phyloP scores from a whole-genome alignment of 2,113 vertebrate genomes.

The Peromyscus polionotus region DNA sequence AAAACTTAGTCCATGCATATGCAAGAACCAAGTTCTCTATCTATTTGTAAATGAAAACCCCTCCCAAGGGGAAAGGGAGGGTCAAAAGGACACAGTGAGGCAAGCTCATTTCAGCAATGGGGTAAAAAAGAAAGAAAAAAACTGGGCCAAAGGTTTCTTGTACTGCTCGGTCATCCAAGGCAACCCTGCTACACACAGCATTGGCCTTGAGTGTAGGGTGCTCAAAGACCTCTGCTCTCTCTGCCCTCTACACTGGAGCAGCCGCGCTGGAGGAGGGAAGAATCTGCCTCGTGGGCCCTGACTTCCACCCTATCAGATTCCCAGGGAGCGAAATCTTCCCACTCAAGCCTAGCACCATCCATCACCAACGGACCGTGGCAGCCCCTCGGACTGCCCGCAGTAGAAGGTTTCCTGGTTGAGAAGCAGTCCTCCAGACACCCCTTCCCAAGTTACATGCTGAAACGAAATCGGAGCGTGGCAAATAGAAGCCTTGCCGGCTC shows the following conservation, averaged over 20 bases:
- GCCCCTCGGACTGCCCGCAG: accelerated
- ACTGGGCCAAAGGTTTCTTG: neutral
- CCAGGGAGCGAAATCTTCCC: neutral
- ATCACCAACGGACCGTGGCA: neutral
- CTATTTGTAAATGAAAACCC: neutral
- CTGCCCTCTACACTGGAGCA: neutral
- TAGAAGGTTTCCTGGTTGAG: neutral
- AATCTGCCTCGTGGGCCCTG: neutral
- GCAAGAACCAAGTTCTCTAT: neutral
- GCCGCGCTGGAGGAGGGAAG: neutral
- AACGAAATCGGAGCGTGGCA: neutral
- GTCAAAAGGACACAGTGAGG: neutral
- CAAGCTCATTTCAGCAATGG: neutral
- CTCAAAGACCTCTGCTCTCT: neutral
- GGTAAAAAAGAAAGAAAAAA: neutral
- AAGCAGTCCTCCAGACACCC: neutral
- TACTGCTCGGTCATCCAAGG: neutral
- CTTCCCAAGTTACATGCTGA: neutral
- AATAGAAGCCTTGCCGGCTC: conserved; percentile 54
- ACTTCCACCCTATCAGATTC: neutral
- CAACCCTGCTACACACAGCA: neutral
- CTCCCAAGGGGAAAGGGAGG: neutral
- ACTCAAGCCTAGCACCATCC: neutral
- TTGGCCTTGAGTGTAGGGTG: neutral
- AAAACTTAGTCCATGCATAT: neutral